Evolutionary conservation across 2,113 vertebrate genomes (phyloP), one percentile per base, ranked within the genome.

Genomic region (Bubalus kerabau): DNA sequence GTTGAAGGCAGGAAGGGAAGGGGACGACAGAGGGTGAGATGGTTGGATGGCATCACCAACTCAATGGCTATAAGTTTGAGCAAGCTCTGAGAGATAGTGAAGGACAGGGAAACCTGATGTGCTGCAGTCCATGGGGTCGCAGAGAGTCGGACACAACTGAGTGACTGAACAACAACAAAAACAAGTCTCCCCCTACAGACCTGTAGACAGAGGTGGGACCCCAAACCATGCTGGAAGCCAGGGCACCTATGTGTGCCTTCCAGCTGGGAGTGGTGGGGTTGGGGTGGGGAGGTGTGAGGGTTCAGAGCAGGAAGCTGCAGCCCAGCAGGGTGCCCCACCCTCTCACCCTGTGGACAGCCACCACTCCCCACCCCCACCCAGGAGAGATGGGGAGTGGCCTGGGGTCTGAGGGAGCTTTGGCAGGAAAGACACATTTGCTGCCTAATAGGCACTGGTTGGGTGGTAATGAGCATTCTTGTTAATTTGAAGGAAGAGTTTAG

Each of bases 401-500:
- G 28, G 7, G 74, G 84, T 8, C 64, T 60, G 60, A 92, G 84
- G 60, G 14, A 78, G 43, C 54, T 89, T 87, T 76, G 50, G 14
- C 59, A 11, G 92, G 84, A 71, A 85, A 97, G 94, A 95, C 91
- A 97, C 96, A 96, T 94, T 98, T 97, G 50, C 88, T 76, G 85
- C 50, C 57, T 97, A 95, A 96, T 92, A 93, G 89, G 87, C 89
- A 83, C 85, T 83, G 56, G 81, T 54, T 96, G 96, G 76, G 48
- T 89, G 82, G 88, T 98, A 97, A 97, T 95, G 95, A 98, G 90
- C 46, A 71, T 95, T 97, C 94, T 36, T 80, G 95, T 88, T 96
- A 95, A 98, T 97, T 95, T 96, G 98, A 67, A 96, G 86, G 71
- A 96, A 90, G 87, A 95, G 97, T 76, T 97, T 98, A 89, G 78